Percentiles rank a stretch among this genome's conserved stretches.
Conservation (phyloP, 2,888 invertebrate species). For the Ectemnius cavifrons region DNA sequence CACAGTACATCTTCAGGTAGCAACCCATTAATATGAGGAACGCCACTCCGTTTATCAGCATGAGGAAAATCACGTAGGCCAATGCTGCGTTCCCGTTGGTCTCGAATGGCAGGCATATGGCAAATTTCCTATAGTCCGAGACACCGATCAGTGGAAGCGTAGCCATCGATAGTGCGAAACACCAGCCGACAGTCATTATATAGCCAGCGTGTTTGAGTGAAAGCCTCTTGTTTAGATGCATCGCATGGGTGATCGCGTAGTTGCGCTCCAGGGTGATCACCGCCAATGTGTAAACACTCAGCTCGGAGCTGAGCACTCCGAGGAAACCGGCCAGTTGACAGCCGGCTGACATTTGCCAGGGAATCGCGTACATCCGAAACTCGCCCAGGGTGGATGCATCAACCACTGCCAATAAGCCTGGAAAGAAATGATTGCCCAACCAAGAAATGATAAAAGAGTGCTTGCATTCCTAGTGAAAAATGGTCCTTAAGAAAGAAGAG, state of each 20-base stretch:
- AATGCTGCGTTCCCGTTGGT: slow-evolving; percentile 88
- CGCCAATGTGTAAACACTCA: slow-evolving; percentile 96
- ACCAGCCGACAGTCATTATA: slow-evolving; percentile 96
- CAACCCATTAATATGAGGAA: slow-evolving; percentile 97
- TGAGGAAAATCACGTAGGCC: slow-evolving; percentile 93
- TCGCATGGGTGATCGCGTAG: slow-evolving; percentile 98
- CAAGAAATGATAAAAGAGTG: too few relatives aligned
- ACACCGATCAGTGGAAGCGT: slow-evolving; percentile 92
- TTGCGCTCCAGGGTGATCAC: slow-evolving; percentile 97
- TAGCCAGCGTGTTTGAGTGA: slow-evolving; percentile 93
- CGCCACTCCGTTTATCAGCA: slow-evolving; percentile 95
- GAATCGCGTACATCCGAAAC: slow-evolving; percentile 97
- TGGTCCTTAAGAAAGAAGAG: too few relatives aligned
- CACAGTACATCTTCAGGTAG: slow-evolving; percentile 98
- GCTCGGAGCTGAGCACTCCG: slow-evolving; percentile 94
- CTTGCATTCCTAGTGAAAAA: too few relatives aligned
- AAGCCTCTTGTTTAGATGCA: slow-evolving; percentile 96
- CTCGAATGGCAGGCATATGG: slow-evolving; percentile 97
- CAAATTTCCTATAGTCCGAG: slow-evolving; percentile 97
- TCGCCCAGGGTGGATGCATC: slow-evolving; percentile 97
- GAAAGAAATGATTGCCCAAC: neutral
- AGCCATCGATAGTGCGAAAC: slow-evolving; percentile 92
- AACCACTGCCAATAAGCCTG: slow-evolving; percentile 95
- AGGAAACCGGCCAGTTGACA: slow-evolving; percentile 97
- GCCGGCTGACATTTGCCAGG: slow-evolving; percentile 97